Evolutionary conservation across 1,140 invertebrate genomes (phyloP).

Genomic region (Trachymyrmex cornetzi): DNA sequence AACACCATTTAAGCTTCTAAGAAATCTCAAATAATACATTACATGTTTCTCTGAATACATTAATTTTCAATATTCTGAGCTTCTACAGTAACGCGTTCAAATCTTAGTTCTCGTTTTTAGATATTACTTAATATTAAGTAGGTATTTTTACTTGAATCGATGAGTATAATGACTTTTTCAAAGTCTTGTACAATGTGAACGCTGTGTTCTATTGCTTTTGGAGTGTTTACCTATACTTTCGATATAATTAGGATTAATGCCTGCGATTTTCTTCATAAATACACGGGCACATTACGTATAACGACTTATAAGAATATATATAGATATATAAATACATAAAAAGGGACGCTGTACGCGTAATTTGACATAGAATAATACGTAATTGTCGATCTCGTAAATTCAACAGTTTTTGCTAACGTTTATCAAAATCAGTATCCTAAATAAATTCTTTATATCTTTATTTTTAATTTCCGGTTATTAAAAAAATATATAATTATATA

Average conservation of each 20-base stretch:
- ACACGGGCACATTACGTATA: slow-evolving; percentile 55
- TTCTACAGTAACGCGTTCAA: slow-evolving; percentile 68
- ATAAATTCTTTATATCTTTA: background rate
- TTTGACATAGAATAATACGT: slow-evolving; percentile 70
- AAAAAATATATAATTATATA: background rate
- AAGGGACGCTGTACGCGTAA: slow-evolving; percentile 75
- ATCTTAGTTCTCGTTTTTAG: slow-evolving; percentile 55
- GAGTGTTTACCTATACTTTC: slow-evolving; percentile 77
- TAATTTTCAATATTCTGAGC: slow-evolving; percentile 67
- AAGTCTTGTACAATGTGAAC: slow-evolving; percentile 75
- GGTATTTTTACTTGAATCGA: slow-evolving; percentile 74
- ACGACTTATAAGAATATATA: slow-evolving; percentile 54
- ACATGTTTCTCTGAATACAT: slow-evolving; percentile 47
- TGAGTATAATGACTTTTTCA: slow-evolving; percentile 70
- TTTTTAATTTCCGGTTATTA: background rate
- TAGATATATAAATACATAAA: slow-evolving; percentile 42
- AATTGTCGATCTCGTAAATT: background rate
- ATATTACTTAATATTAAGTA: slow-evolving; percentile 78
- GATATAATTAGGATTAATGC: slow-evolving; percentile 59
- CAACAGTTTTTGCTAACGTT: slow-evolving; percentile 7
- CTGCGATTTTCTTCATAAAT: slow-evolving; percentile 63
- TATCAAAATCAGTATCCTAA: background rate
- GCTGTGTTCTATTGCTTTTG: slow-evolving; percentile 71
- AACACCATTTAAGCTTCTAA: slow-evolving; percentile 47
- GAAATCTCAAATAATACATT: slow-evolving; percentile 35